A percentile compares a stretch with the other conserved stretches of the same genome.
phyloP scores from a whole-genome alignment of 2,888 invertebrate species.

The Spodoptera exigua region DNA sequence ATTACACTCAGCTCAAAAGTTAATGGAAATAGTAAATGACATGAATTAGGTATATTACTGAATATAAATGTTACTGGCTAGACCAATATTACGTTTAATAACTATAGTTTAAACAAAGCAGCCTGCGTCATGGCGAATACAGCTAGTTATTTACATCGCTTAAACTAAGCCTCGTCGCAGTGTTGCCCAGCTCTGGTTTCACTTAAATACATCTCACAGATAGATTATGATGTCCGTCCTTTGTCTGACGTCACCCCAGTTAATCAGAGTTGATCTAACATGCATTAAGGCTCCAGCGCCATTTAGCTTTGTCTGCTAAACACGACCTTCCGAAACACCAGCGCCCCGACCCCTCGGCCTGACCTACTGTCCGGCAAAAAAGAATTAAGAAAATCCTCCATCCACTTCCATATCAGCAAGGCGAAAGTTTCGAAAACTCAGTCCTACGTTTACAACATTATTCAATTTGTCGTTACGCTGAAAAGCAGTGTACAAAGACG shows the following conservation, averaged over 20 bases:
- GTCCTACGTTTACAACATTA: conserved; percentile 73
- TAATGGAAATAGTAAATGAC: conserved; percentile 25
- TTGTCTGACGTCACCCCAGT: conserved; percentile 52
- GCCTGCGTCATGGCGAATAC: conserved; percentile 15
- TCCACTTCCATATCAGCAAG: conserved; percentile 51
- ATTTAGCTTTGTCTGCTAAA: conserved; percentile 42
- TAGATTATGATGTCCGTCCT: conserved; percentile 57
- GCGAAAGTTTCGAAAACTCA: conserved; percentile 61
- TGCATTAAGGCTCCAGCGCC: conserved; percentile 39
- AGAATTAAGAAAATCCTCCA: conserved; percentile 55
- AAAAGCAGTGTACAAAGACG: conserved; percentile 74
- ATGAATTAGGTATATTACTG: conserved; percentile 26
- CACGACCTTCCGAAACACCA: conserved; percentile 32
- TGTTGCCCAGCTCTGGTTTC: conserved; percentile 52
- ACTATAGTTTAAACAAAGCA: conserved; percentile 9
- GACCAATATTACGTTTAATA: conserved; percentile 37
- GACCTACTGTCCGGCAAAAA: conserved; percentile 52
- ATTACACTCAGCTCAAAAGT: conserved; percentile 10
- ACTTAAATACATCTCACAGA: conserved; percentile 55
- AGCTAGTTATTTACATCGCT: conserved; percentile 40
- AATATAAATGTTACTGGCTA: conserved; percentile 14
- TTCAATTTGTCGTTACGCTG: conserved; percentile 81
- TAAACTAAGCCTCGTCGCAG: conserved; percentile 38
- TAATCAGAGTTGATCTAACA: conserved; percentile 54
- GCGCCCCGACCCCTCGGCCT: conserved; percentile 4